These are phyloP conservation scores for Talpa occidentalis DNA, from an alignment of 2,113 vertebrate species.

Conservation along the genomic window DNA sequence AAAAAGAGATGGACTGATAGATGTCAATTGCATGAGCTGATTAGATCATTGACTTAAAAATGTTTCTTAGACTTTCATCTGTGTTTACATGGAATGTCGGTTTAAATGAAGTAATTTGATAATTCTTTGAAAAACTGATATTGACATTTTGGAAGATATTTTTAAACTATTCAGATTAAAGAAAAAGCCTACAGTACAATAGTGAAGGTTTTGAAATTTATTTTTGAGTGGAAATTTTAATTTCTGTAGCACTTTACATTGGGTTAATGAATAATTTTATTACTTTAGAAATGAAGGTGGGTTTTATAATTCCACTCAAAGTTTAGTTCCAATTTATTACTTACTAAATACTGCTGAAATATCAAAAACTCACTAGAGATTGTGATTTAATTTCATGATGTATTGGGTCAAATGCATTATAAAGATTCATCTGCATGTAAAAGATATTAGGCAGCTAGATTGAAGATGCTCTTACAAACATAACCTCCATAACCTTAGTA, in stretches of 20 bases:
- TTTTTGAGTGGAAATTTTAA: neutral
- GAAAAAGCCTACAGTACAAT: neutral
- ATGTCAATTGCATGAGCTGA: neutral
- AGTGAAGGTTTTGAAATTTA: neutral
- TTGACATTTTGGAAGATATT: neutral
- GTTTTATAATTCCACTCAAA: slow-evolving; percentile 64
- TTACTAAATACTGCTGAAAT: slow-evolving; percentile 67
- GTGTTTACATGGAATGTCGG: neutral
- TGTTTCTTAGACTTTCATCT: neutral
- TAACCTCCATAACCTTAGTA: neutral
- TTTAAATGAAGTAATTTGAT: neutral
- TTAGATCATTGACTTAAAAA: neutral
- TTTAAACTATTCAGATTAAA: neutral
- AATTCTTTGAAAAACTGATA: neutral
- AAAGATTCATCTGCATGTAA: slow-evolving; percentile 30
- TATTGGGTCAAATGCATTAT: slow-evolving; percentile 51
- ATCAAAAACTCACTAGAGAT: slow-evolving; percentile 47
- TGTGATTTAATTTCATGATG: slow-evolving; percentile 51
- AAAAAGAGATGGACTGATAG: neutral
- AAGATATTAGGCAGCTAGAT: slow-evolving; percentile 35
- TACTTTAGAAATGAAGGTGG: slow-evolving; percentile 49
- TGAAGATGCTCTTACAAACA: slow-evolving; percentile 29
- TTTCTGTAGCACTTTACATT: slow-evolving; percentile 54
- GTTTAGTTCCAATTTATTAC: slow-evolving; percentile 65
- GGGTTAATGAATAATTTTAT: slow-evolving; percentile 40